A percentile compares a stretch with the other conserved stretches of the same genome.
phyloP scores from a whole-genome alignment of 2,888 invertebrate genomes.

The Idaea aversata region DNA sequence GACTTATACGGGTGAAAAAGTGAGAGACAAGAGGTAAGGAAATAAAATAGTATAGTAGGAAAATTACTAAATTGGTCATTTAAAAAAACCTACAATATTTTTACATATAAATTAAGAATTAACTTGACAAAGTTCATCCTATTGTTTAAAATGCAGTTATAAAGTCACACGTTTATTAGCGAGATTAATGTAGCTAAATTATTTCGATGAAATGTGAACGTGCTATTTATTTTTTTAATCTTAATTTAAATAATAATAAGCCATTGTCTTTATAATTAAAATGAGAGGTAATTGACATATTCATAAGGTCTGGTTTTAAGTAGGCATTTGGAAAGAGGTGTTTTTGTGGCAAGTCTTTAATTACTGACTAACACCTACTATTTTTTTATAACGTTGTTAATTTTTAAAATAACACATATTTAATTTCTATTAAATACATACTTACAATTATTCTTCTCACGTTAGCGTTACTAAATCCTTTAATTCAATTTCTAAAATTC shows the following conservation, averaged over 20 bases:
- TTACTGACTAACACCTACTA: not conserved
- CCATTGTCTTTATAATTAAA: conserved; percentile 7
- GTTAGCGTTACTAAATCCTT: too few relatives aligned
- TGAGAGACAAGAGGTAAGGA: too few relatives aligned
- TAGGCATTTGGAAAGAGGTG: conserved; percentile 26
- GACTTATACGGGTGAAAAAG: too few relatives aligned
- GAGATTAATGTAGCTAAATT: not conserved
- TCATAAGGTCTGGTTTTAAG: conserved; percentile 34
- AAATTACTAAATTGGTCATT: not conserved
- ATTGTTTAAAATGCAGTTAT: not conserved
- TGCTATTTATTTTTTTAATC: not conserved
- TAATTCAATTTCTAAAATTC: too few relatives aligned
- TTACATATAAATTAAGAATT: not conserved
- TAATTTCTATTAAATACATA: too few relatives aligned
- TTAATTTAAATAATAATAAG: conserved; percentile 1
- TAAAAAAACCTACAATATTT: not conserved
- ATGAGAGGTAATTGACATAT: conserved; percentile 21
- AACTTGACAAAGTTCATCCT: not conserved
- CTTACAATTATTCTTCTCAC: too few relatives aligned
- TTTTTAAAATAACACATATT: too few relatives aligned
- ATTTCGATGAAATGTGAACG: not conserved
- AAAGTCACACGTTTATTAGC: not conserved
- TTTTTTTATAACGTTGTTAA: not conserved
- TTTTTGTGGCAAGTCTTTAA: not conserved
- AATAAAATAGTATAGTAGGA: too few relatives aligned